A percentile compares a stretch with the other conserved stretches of the same genome.
phyloP scores from a whole-genome alignment of 2,888 invertebrate species.

The Malthinus flaveolus region DNA sequence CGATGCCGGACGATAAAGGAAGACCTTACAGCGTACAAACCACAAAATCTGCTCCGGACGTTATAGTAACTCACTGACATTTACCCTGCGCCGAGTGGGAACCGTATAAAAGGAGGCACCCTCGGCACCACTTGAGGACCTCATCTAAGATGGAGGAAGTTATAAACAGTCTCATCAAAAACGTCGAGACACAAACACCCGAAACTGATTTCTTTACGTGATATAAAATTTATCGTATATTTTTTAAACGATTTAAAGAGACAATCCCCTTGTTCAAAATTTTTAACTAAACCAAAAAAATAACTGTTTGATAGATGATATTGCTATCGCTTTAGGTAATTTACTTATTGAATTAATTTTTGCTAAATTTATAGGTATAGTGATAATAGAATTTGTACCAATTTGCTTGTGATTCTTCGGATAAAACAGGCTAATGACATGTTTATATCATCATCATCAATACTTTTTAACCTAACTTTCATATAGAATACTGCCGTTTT shows the following conservation, averaged over 20 bases:
- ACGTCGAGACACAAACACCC: slow-evolving; percentile 41
- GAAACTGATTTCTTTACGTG: slow-evolving; percentile 47
- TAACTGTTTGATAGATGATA: background rate
- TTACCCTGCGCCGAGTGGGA: slow-evolving; percentile 69
- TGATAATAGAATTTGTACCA: slow-evolving; percentile 21
- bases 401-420: slow-evolving; percentile 18
- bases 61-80: slow-evolving; percentile 83
- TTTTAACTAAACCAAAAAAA: background rate
- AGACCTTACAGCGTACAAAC: slow-evolving; percentile 81
- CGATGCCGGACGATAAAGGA: slow-evolving; percentile 46
- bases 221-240: slow-evolving; percentile 30
- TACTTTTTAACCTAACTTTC: slow-evolving; percentile 18
- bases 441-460: slow-evolving; percentile 10
- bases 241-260: slow-evolving; percentile 10
- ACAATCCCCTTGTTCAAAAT: slow-evolving; percentile 18
- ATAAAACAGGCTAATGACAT: slow-evolving; percentile 16
- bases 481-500: slow-evolving; percentile 22
- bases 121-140: slow-evolving; percentile 50
- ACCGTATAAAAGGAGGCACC: slow-evolving; percentile 61
- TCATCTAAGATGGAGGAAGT: slow-evolving; percentile 22
- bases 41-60: slow-evolving; percentile 87
- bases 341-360: slow-evolving; percentile 9
- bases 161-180: slow-evolving; percentile 15
- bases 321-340: slow-evolving; percentile 5
- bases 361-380: slow-evolving; percentile 11